These are phyloP conservation scores for Laterallus jamaicensis DNA, from an alignment of 2,113 vertebrate species.

Conservation along the genomic window DNA sequence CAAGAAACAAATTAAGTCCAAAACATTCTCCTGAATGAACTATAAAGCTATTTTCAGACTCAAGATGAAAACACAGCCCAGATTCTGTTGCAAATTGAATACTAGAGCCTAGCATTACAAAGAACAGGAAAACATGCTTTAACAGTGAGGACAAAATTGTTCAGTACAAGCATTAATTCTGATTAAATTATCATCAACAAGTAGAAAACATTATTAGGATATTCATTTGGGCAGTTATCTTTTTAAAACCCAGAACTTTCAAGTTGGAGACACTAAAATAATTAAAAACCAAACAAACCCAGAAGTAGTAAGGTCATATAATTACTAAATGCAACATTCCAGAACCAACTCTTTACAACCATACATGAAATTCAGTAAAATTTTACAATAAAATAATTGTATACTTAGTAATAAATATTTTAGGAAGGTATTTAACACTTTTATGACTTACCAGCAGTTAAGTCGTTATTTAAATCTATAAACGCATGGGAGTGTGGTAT, in stretches of 20 bases:
- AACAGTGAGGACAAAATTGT: background rate
- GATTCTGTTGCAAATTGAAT: background rate
- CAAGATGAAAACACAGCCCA: background rate
- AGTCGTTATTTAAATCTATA: constrained; percentile 93
- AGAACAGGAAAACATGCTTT: background rate
- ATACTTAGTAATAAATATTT: background rate
- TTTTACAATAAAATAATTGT: background rate
- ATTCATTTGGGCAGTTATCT: background rate
- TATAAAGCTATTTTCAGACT: background rate
- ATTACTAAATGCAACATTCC: background rate
- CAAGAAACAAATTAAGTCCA: background rate
- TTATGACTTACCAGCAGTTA: constrained; percentile 89
- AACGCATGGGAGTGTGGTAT: constrained; percentile 93
- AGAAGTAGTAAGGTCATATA: background rate
- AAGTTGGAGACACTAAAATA: background rate
- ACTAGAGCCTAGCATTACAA: background rate
- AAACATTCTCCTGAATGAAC: background rate
- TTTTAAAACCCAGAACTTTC: background rate
- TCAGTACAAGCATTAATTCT: background rate
- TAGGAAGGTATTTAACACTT: background rate
- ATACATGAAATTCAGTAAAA: background rate
- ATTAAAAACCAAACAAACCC: background rate
- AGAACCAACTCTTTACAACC: background rate
- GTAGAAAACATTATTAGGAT: background rate
- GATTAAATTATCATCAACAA: background rate